Percentiles rank a stretch among this genome's conserved stretches.
These are phyloP conservation scores for Trinectes maculatus DNA, from an alignment of 2,113 vertebrate species.

Conservation along the genomic window DNA sequence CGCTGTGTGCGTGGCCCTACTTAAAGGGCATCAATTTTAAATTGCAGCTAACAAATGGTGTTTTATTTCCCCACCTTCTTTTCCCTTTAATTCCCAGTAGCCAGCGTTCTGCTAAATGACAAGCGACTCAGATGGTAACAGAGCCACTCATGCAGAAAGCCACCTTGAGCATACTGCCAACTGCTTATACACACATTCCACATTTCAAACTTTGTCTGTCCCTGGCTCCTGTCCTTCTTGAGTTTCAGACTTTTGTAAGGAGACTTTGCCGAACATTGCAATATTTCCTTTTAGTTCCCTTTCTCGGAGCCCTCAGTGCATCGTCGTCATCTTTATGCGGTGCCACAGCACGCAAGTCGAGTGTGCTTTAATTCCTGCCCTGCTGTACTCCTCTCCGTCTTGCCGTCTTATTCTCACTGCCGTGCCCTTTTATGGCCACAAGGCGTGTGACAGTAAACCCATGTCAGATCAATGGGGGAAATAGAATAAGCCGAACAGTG, in stretches of 20 bases:
- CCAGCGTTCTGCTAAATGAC: conserved; percentile 21
- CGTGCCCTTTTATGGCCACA: conserved; percentile 53
- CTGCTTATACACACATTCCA: conserved; percentile 32
- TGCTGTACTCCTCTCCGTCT: conserved; percentile 24
- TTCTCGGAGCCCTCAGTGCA: not conserved
- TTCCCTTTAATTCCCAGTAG: conserved; percentile 43
- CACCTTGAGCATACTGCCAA: conserved; percentile 29
- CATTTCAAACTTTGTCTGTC: conserved; percentile 18
- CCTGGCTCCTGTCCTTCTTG: not conserved
- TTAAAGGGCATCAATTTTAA: conserved; percentile 42
- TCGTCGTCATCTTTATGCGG: conserved; percentile 8
- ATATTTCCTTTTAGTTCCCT: conserved; percentile 18
- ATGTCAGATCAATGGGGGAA: conserved; percentile 23
- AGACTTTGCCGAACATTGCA: conserved; percentile 18
- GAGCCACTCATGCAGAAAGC: conserved; percentile 11
- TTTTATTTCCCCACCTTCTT: conserved; percentile 16
- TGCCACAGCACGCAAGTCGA: conserved; percentile 9
- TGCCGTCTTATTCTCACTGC: conserved; percentile 32
- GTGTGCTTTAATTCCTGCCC: conserved; percentile 24
- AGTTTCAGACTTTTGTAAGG: conserved; percentile 4
- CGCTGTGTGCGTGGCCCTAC: conserved; percentile 18
- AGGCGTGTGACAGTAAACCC: conserved; percentile 40
- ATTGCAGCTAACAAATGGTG: conserved; percentile 21
- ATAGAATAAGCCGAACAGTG: conserved; percentile 15
- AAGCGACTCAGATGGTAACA: conserved; percentile 33